These are phyloP conservation scores for Euclidia mi DNA, from an alignment of 2,888 invertebrate genomes.

Conservation along the genomic window DNA sequence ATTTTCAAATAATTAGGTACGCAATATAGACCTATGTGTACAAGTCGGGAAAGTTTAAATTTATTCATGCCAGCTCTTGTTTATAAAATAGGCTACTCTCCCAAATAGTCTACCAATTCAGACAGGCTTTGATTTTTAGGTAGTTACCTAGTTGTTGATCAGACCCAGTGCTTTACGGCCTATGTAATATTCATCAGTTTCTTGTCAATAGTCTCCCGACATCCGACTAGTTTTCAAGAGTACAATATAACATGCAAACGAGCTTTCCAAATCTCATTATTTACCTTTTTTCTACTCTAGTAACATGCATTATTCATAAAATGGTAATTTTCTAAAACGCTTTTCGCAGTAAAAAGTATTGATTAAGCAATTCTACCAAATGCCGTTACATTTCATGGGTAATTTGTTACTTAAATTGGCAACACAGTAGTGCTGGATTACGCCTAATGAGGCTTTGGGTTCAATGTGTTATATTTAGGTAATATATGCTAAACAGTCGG, in stretches of 20 bases:
- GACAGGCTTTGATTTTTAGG: conserved; percentile 17
- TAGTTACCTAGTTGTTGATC: no score
- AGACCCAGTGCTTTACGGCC: no score
- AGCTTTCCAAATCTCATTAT: conserved; percentile 19
- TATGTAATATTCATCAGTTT: conserved; percentile 7
- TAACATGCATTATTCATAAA: conserved; percentile 35
- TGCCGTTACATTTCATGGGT: conserved; percentile 12
- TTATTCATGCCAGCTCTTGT: no score
- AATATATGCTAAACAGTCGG: no score
- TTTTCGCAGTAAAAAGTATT: conserved; percentile 21
- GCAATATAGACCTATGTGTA: no score
- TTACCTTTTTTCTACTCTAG: conserved; percentile 17
- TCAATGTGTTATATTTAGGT: no score
- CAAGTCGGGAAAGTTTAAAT: no score
- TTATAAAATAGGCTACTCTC: neutral
- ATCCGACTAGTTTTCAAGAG: conserved; percentile 3
- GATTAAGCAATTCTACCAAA: conserved; percentile 31
- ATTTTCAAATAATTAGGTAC: no score
- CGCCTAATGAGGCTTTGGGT: neutral
- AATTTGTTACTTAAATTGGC: conserved; percentile 7
- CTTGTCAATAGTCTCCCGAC: conserved; percentile 1
- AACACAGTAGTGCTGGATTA: neutral
- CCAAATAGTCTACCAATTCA: conserved; percentile 26
- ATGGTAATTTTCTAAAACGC: conserved; percentile 32
- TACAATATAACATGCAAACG: conserved; percentile 24